Evolutionary conservation across 2,888 invertebrate species (phyloP).

Genomic region (Thera britannica): DNA sequence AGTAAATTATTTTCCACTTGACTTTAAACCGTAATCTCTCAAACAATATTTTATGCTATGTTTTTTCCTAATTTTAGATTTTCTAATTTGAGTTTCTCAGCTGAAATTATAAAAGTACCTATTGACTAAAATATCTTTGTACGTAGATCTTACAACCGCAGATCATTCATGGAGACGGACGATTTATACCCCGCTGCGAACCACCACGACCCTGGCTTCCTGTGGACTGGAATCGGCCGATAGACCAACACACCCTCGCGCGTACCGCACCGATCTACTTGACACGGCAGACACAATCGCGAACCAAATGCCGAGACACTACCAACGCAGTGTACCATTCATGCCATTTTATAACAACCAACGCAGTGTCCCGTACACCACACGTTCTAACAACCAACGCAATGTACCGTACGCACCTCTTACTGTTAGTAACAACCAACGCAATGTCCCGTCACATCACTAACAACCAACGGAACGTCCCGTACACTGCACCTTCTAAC

Average conservation of each 20-base stretch:
- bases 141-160: conserved; percentile 84
- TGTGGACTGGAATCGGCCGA: conserved; percentile 87
- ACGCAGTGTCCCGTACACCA: too few species aligned
- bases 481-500: too few species aligned
- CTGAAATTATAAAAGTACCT: conserved; percentile 17
- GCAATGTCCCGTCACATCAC: too few species aligned
- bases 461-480: too few species aligned
- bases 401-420: too few species aligned
- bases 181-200: conserved; percentile 85
- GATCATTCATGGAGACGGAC: conserved; percentile 85
- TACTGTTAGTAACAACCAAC: too few species aligned
- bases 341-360: too few species aligned
- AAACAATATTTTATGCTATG: too few species aligned
- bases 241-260: conserved; percentile 51
- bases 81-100: not conserved
- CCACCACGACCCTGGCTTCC: conserved; percentile 86
- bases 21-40: too few species aligned
- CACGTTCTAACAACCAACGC: too few species aligned
- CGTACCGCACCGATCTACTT: conserved; percentile 1
- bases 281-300: conserved; percentile 6
- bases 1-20: too few species aligned
- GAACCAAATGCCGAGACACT: not conserved
- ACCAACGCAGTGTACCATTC: not conserved
- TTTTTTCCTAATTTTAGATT: not conserved
- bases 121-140: conserved; percentile 68